Conservation (phyloP, 2,113 vertebrate species). For the Oryzias curvinotus region DNA sequence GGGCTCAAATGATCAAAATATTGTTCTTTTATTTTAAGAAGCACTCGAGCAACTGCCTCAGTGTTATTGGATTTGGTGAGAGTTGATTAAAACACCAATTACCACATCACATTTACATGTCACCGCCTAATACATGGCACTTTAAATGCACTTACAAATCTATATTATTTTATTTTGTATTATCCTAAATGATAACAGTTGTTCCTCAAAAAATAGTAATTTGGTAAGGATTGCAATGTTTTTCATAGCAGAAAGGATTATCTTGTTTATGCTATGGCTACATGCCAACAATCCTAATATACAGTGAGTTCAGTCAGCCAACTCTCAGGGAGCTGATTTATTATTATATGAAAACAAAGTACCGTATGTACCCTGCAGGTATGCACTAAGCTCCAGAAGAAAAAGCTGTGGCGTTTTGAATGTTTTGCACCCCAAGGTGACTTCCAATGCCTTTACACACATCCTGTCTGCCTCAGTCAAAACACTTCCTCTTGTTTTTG, state of each 20-base stretch:
- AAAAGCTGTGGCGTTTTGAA: conserved; percentile 14
- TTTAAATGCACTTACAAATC: conserved; percentile 44
- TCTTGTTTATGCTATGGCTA: conserved; percentile 39
- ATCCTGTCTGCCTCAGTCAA: conserved; percentile 5
- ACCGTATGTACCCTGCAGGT: conserved; percentile 25
- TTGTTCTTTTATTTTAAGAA: conserved; percentile 2
- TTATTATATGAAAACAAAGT: conserved; percentile 33
- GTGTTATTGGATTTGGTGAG: conserved; percentile 1
- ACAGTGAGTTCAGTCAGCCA: conserved; percentile 35
- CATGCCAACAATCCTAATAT: conserved; percentile 40
- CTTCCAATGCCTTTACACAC: conserved; percentile 6
- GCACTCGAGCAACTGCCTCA: not conserved
- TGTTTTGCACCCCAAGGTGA: conserved; percentile 16
- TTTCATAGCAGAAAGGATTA: conserved; percentile 30
- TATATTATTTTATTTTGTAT: conserved; percentile 30
- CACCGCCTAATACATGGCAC: conserved; percentile 13
- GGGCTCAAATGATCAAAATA: conserved; percentile 2
- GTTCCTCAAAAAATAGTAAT: conserved; percentile 35
- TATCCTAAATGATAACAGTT: conserved; percentile 47
- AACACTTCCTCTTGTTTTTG: not conserved
- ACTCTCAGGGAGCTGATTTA: conserved; percentile 45
- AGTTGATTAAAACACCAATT: conserved; percentile 12
- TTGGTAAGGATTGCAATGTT: conserved; percentile 23
- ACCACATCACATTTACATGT: conserved; percentile 23
- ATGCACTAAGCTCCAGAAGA: conserved; percentile 19